These are phyloP conservation scores for Enteromius fasciolatus DNA, from an alignment of 2,797 vertebrate genomes.

Conservation along the genomic window DNA sequence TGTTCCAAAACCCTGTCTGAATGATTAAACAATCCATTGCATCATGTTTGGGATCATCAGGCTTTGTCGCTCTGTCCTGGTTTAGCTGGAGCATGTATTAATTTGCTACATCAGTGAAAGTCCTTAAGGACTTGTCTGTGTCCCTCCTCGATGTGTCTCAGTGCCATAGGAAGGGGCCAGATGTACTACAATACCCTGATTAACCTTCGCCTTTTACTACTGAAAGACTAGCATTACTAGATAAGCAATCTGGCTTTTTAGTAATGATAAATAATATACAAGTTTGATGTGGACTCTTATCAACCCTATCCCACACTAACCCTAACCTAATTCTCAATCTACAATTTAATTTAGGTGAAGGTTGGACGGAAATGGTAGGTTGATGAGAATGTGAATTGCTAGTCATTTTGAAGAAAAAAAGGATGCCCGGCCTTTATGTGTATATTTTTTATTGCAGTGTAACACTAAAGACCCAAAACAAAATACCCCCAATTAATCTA, in stretches of 20 bases:
- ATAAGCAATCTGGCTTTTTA: not conserved
- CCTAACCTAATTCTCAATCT: not conserved
- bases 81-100: not conserved
- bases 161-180: not conserved
- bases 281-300: not conserved
- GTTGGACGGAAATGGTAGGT: not conserved
- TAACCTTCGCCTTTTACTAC: not conserved
- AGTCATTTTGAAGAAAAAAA: not conserved
- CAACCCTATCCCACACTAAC: not conserved
- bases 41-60: constrained; percentile 19
- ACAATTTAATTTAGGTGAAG: not conserved
- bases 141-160: not conserved
- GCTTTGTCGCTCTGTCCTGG: constrained; percentile 11
- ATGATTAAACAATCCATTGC: not conserved
- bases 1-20: not conserved
- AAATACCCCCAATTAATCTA: not conserved
- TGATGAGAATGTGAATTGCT: not conserved
- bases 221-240: not conserved
- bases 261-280: not conserved
- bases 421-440: not conserved
- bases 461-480: not conserved
- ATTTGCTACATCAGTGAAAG: constrained; percentile 10
- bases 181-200: not conserved
- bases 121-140: constrained; percentile 13
- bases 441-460: not conserved